Evolutionary conservation across 2,797 vertebrate species (phyloP).

Genomic region (Xenentodon cancila): DNA sequence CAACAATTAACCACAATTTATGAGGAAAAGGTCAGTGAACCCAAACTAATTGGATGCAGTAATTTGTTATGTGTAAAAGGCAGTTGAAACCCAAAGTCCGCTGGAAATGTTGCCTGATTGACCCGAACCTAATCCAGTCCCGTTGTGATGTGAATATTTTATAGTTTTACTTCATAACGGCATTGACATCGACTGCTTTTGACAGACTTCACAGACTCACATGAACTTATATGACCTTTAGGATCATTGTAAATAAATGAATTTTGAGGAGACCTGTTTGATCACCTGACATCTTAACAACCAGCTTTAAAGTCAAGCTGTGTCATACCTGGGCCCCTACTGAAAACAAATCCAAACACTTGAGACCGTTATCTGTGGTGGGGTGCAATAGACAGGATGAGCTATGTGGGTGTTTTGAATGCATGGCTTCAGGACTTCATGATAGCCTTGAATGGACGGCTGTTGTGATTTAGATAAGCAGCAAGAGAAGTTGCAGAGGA

Average conservation of each 20-base stretch:
- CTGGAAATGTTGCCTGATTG: too few species aligned
- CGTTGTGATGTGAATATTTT: too few species aligned
- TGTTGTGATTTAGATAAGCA: background rate
- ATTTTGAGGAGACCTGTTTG: background rate
- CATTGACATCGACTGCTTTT: too few species aligned
- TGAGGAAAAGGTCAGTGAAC: too few species aligned
- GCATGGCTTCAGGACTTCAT: background rate
- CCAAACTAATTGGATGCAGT: too few species aligned
- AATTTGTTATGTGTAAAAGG: too few species aligned
- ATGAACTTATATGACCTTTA: background rate
- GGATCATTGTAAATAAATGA: background rate
- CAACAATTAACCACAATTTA: too few species aligned
- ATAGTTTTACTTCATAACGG: too few species aligned
- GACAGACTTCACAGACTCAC: too few species aligned
- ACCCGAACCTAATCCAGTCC: too few species aligned
- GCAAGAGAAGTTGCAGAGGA: background rate
- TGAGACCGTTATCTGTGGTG: background rate
- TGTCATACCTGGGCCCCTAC: background rate
- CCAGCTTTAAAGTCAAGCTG: background rate
- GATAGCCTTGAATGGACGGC: background rate
- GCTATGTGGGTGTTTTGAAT: slow-evolving; percentile 3
- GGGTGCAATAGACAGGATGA: background rate
- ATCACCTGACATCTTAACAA: background rate
- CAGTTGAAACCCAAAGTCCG: too few species aligned
- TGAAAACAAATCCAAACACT: slow-evolving; percentile 1